Evolutionary conservation across 2,888 invertebrate species (phyloP), one percentile per base, ranked within the genome.

Genomic region (Thysanoteuthis rhombus): DNA sequence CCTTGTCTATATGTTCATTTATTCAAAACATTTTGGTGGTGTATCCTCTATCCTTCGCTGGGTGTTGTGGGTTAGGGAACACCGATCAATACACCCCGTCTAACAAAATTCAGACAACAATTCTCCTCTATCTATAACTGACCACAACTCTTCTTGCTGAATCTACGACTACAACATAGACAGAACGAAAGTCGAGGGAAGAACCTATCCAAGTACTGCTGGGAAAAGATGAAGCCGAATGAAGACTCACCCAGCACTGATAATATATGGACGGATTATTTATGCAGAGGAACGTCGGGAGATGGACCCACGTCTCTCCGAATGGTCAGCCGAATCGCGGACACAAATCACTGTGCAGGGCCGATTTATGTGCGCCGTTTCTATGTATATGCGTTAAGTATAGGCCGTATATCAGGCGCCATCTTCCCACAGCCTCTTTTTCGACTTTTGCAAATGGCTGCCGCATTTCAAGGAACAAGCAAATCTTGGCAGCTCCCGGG

Each of bases 401-500:
- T 75, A 3, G 75, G n/a, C 19, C 75, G n/a, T 36, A 75, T 75
- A 75, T 58, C 75, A 75, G 75, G 36, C 36, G 75, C 75, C 75
- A n/a, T 75, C n/a, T 75, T n/a, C 75, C 75, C n/a, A n/a, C n/a
- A n/a, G 75, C 75, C 75, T 75, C 75, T n/a, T 75, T 75, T n/a
- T 75, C 75, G n/a, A 75, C n/a, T n/a, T 75, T 75, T 75, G 75
- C 75, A 10, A 36, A 75, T 36, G 1, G n/a, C n/a, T 75, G 75
- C 12, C 75, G n/a, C n/a, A n/a, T 75, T 75, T n/a, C n/a, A 75
- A 75, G 75, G 12, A n/a, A 75, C 12, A n/a, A n/a, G 75, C 16
- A 75, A 75, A n/a, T n/a, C 16, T 75, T 75, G 75, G 75, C 75
- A 75, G 75, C n/a, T 75, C n/a, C n/a, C n/a, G n/a, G n/a, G 75